These are phyloP conservation scores for Monopterus albus DNA, from an alignment of 2,113 vertebrate species.

Conservation along the genomic window DNA sequence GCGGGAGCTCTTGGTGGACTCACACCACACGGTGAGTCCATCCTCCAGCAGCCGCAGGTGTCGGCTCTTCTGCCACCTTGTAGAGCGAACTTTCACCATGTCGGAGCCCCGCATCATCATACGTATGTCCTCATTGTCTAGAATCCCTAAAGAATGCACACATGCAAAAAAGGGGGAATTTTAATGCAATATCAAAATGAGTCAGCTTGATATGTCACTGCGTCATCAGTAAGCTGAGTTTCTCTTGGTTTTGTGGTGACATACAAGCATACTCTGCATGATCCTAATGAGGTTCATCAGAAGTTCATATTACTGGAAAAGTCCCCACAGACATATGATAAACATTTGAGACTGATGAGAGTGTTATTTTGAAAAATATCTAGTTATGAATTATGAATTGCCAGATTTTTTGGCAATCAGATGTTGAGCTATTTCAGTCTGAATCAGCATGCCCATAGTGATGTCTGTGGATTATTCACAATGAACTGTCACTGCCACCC, in stretches of 20 bases:
- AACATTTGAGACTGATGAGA: too few species aligned
- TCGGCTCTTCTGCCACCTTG: conserved; percentile 85
- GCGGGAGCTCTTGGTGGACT: conserved; percentile 84
- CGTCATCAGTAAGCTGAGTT: neutral
- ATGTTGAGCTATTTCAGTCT: too few species aligned
- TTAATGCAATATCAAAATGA: neutral
- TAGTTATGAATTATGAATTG: too few species aligned
- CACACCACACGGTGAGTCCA: conserved; percentile 90
- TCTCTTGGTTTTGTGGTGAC: neutral
- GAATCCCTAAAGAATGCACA: conserved; percentile 81
- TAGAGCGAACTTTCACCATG: conserved; percentile 90
- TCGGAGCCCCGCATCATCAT: conserved; percentile 90
- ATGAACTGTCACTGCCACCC: too few species aligned
- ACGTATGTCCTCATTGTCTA: conserved; percentile 89
- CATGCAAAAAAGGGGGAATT: neutral
- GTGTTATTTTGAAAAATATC: too few species aligned
- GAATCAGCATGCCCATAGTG: too few species aligned
- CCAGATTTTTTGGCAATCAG: too few species aligned
- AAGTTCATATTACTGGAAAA: neutral
- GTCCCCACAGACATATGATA: neutral
- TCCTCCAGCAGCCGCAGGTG: conserved; percentile 90
- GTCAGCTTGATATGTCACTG: neutral
- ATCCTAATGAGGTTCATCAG: neutral
- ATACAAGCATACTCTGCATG: neutral
- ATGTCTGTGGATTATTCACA: too few species aligned